Conservation (phyloP, 2,888 invertebrate genomes). For the Odontocerum albicorne region DNA sequence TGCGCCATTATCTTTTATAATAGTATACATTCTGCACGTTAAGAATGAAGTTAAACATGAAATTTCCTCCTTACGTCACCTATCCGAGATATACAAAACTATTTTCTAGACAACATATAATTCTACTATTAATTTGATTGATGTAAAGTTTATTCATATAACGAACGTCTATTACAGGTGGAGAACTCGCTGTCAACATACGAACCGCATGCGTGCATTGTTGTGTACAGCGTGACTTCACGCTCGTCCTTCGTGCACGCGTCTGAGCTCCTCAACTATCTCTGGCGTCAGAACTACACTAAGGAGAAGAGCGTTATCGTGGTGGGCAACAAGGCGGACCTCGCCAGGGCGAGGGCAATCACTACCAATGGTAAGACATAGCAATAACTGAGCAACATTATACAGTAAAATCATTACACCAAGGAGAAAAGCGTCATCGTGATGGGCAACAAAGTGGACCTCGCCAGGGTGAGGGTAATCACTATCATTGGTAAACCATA, state of each 20-base stretch:
- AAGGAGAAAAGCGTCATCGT: slow-evolving; percentile 85
- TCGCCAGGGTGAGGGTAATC: slow-evolving; percentile 84
- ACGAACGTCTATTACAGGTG: slow-evolving; percentile 67
- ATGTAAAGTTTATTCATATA: no score
- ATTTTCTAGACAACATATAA: no score
- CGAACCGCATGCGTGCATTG: slow-evolving; percentile 89
- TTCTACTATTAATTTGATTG: no score
- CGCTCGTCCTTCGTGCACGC: slow-evolving; percentile 80
- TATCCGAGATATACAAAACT: no score
- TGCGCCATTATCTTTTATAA: no score
- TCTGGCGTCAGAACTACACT: slow-evolving; percentile 81
- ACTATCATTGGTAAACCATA: slow-evolving; percentile 74
- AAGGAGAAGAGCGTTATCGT: slow-evolving; percentile 85
- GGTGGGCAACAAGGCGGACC: slow-evolving; percentile 92
- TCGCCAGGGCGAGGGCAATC: slow-evolving; percentile 84
- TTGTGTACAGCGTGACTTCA: slow-evolving; percentile 89
- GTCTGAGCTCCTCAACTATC: slow-evolving; percentile 82
- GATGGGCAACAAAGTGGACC: slow-evolving; percentile 92
- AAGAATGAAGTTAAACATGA: no score
- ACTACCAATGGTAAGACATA: slow-evolving; percentile 74
- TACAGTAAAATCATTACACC: no score
- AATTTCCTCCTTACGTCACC: no score
- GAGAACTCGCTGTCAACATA: slow-evolving; percentile 88
- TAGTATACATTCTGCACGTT: no score
- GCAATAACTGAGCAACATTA: no score